Evolutionary conservation across 2,113 vertebrate genomes (phyloP).

Genomic region (Microcebus tavaratra): DNA sequence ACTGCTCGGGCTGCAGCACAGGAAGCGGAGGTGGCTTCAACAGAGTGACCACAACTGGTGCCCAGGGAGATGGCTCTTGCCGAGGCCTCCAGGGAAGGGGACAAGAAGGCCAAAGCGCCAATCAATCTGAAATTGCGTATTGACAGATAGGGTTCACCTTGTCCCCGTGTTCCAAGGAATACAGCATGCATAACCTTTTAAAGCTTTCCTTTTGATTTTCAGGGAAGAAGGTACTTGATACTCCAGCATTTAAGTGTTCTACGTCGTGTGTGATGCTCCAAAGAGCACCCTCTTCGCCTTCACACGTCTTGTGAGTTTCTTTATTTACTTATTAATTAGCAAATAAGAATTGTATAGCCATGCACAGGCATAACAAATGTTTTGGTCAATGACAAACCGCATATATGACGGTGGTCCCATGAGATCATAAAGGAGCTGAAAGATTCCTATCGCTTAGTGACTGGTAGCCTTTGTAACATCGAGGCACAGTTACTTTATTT

Average conservation of each 20-base stretch:
- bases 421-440: neutral
- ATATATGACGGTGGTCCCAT: neutral
- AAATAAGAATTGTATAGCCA: neutral
- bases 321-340: neutral
- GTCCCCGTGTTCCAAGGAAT: neutral
- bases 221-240: neutral
- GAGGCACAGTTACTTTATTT: neutral
- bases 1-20: neutral
- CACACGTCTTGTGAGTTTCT: neutral
- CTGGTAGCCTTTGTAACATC: neutral
- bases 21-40: neutral
- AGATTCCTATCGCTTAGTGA: neutral
- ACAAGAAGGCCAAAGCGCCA: neutral
- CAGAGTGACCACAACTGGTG: fast-evolving
- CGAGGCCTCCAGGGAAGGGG: neutral
- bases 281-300: neutral
- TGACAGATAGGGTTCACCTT: neutral
- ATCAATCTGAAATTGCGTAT: neutral
- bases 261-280: fast-evolving
- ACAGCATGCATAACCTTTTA: neutral
- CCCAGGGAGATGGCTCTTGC: too few species aligned
- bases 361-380: neutral
- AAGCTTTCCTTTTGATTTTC: neutral
- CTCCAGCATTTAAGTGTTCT: neutral
- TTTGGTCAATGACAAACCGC: neutral